These are phyloP conservation scores for Odontophorus gujanensis DNA, from an alignment of 2,113 vertebrate genomes.

Conservation along the genomic window DNA sequence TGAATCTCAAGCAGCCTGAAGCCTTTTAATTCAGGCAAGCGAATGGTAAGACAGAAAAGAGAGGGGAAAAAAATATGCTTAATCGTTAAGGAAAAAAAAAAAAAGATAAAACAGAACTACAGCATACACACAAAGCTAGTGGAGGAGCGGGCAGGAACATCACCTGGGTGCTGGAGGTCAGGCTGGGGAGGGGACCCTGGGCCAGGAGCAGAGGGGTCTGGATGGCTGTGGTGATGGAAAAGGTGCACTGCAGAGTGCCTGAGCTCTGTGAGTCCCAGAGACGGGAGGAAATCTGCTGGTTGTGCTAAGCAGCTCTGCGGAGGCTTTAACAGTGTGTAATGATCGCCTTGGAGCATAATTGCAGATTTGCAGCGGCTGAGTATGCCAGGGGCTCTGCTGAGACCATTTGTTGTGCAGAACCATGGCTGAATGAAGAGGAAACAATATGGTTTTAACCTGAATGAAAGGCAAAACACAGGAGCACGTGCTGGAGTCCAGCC, in stretches of 20 bases:
- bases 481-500: background rate
- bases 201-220: background rate
- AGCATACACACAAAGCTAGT: accelerated
- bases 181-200: accelerated
- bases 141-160: background rate
- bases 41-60: background rate
- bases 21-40: background rate
- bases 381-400: background rate
- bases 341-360: accelerated
- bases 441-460: accelerated
- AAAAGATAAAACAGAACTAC: background rate
- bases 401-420: background rate
- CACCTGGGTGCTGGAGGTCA: accelerated
- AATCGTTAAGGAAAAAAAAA: background rate
- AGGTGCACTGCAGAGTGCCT: background rate
- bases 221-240: background rate
- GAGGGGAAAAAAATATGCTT: background rate
- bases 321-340: background rate
- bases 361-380: background rate
- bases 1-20: background rate
- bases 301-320: background rate
- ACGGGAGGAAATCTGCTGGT: background rate
- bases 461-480: background rate
- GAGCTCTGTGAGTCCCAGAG: accelerated
- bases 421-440: accelerated